Evolutionary conservation across 2,888 invertebrate genomes (phyloP).

Genomic region (Aphrophora alni): DNA sequence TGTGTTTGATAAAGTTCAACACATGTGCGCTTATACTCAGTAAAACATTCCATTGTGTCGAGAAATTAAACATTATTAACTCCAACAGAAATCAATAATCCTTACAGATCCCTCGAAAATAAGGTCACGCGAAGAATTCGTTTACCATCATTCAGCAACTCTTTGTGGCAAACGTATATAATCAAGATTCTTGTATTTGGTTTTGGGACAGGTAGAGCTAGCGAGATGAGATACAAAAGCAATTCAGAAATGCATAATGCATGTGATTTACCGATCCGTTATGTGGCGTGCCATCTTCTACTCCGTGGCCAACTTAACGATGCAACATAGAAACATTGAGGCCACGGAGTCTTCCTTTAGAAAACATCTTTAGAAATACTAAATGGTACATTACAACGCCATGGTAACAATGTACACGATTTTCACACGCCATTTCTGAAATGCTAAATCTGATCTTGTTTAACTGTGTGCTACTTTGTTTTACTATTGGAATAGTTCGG

Average conservation of each 20-base stretch:
- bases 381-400: neutral
- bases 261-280: conserved; percentile 2
- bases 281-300: neutral
- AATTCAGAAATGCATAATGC: neutral
- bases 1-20: too few relatives aligned
- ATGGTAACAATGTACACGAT: neutral
- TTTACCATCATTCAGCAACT: neutral
- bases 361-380: neutral
- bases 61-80: too few relatives aligned
- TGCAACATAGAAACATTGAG: neutral
- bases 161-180: neutral
- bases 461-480: too few relatives aligned
- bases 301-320: neutral
- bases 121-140: neutral
- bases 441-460: neutral
- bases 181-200: neutral
- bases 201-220: neutral
- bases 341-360: neutral
- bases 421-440: neutral
- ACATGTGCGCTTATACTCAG: too few relatives aligned
- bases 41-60: too few relatives aligned
- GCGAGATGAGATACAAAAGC: neutral
- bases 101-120: neutral
- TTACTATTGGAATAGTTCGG: too few relatives aligned
- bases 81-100: too few relatives aligned